phyloP scores from a whole-genome alignment of 2,888 invertebrate species.

The Eledona agricola region DNA sequence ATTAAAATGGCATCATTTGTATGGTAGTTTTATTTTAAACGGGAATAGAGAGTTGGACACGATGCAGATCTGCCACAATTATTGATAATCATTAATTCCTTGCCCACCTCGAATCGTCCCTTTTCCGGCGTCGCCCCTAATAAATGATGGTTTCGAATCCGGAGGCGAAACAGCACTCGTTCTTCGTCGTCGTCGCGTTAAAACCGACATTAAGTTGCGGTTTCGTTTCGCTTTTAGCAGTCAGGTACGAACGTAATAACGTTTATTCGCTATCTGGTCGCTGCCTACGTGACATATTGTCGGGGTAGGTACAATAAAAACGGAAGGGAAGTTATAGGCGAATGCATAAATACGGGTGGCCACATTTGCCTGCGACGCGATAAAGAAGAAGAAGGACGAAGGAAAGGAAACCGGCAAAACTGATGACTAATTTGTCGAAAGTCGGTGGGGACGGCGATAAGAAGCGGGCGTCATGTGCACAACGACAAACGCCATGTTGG shows the following conservation, averaged over 20 bases:
- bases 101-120: too few relatives aligned
- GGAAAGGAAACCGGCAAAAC: conserved; percentile 56
- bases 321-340: conserved; percentile 39
- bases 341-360: conserved; percentile 53
- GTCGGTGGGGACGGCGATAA: conserved; percentile 51
- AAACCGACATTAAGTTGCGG: conserved; percentile 24
- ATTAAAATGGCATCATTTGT: too few relatives aligned
- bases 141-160: too few relatives aligned
- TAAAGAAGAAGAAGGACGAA: conserved; percentile 41
- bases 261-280: conserved; percentile 55
- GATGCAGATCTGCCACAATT: too few relatives aligned
- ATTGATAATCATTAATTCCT: too few relatives aligned
- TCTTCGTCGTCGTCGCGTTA: conserved; percentile 7
- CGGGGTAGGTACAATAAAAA: conserved; percentile 53
- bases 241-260: conserved; percentile 55
- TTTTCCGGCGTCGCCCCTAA: too few relatives aligned
- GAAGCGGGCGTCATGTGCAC: conserved; percentile 50
- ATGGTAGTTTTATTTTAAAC: too few relatives aligned
- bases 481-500: conserved; percentile 45
- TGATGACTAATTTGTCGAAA: conserved; percentile 62
- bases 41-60: too few relatives aligned
- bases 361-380: conserved; percentile 49
- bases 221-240: conserved; percentile 48
- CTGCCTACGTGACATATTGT: conserved; percentile 56
- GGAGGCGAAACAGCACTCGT: too few relatives aligned